Conservation (phyloP, 2,113 vertebrate species). For the Microcebus tavaratra region DNA sequence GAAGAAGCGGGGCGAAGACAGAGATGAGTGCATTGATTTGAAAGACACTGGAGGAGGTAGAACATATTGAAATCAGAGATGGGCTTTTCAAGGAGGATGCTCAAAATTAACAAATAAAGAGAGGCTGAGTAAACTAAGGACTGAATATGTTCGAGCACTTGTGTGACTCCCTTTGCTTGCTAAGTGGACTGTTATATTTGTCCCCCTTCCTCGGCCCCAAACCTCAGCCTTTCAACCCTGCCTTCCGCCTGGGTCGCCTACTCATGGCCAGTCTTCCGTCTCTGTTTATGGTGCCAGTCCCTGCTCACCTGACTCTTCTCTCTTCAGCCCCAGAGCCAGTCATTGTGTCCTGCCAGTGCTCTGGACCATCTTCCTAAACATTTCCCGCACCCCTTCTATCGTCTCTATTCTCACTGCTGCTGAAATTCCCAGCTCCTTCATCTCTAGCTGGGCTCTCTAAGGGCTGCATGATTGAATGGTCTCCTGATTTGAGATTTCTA, state of each 20-base stretch:
- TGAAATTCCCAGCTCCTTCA: neutral
- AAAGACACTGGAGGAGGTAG: neutral
- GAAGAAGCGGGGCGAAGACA: neutral
- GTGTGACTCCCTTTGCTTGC: neutral
- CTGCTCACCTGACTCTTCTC: neutral
- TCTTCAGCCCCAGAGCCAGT: neutral
- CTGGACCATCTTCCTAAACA: neutral
- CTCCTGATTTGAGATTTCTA: neutral
- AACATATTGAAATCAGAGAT: neutral
- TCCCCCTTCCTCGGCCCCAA: accelerated
- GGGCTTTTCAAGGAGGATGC: neutral
- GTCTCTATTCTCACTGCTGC: neutral
- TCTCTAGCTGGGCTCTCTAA: too few relatives aligned
- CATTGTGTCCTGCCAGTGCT: accelerated
- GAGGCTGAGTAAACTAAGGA: neutral
- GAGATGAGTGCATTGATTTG: neutral
- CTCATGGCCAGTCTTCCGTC: neutral
- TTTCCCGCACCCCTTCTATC: too few relatives aligned
- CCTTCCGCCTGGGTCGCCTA: neutral
- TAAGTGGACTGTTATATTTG: neutral
- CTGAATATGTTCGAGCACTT: neutral
- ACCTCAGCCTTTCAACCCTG: neutral
- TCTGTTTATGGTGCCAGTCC: neutral
- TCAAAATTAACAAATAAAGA: too few relatives aligned
- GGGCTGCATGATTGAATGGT: neutral